phyloP scores from a whole-genome alignment of 2,888 invertebrate species.

The Cryptus viduatorius region DNA sequence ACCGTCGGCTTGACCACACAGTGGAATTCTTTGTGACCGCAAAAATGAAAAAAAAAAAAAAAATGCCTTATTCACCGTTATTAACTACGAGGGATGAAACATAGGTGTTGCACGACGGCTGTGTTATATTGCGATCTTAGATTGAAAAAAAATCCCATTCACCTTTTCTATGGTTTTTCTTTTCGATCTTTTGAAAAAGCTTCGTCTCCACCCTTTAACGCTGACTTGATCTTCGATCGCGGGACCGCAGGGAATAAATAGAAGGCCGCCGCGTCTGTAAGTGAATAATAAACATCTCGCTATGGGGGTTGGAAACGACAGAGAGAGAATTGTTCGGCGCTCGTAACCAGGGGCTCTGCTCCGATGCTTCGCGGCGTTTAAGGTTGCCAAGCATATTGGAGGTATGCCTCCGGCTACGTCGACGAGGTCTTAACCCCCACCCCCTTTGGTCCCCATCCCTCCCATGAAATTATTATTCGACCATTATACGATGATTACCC shows the following conservation, averaged over 20 bases:
- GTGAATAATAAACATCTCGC: constrained; percentile 68
- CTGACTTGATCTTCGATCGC: constrained; percentile 52
- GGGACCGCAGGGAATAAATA: constrained; percentile 59
- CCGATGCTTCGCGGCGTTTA: constrained; percentile 67
- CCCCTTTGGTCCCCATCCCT: not conserved
- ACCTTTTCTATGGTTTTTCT: constrained; percentile 1
- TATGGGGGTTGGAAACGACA: constrained; percentile 33
- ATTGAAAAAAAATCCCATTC: constrained; percentile 8
- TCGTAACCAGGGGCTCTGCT: constrained; percentile 9
- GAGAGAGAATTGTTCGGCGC: constrained; percentile 16
- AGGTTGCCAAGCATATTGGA: constrained; percentile 79
- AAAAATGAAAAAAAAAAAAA: constrained; percentile 16
- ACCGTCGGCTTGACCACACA: constrained; percentile 8
- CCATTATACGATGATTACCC: constrained; percentile 84
- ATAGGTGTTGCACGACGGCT: not conserved
- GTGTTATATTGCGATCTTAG: constrained; percentile 24
- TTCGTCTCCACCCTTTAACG: constrained; percentile 52
- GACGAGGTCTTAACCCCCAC: constrained; percentile 61
- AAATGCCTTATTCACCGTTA: constrained; percentile 59
- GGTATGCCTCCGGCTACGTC: constrained; percentile 77
- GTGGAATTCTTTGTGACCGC: constrained; percentile 7
- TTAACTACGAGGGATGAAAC: constrained; percentile 45
- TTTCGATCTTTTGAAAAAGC: not conserved
- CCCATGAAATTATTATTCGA: constrained; percentile 80
- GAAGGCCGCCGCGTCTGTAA: constrained; percentile 61